Evolutionary conservation across 2,888 invertebrate species (phyloP).

Genomic region (Erannis defoliaria): DNA sequence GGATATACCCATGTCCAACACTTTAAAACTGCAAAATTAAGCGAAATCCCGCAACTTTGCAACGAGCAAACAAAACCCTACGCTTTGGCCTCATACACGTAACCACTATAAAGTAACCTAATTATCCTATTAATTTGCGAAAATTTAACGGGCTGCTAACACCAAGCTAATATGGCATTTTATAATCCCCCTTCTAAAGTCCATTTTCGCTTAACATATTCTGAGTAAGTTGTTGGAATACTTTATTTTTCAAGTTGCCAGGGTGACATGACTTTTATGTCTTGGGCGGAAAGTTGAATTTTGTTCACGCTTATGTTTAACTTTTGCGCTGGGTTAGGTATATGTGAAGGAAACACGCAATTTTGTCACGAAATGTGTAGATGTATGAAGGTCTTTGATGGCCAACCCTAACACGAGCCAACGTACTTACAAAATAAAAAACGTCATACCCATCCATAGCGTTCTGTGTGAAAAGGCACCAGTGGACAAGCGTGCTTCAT

Average conservation of each 20-base stretch:
- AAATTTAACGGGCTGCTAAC: conserved; percentile 40
- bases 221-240: conserved; percentile 1
- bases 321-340: conserved; percentile 44
- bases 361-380: conserved; percentile 54
- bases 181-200: neutral
- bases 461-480: no score
- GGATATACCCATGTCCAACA: no score
- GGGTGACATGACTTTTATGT: conserved; percentile 39
- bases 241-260: neutral
- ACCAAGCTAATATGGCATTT: conserved; percentile 6
- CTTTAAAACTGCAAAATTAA: conserved; percentile 1
- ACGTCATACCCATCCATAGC: no score
- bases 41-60: conserved; percentile 11
- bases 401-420: neutral
- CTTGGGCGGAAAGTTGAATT: conserved; percentile 15
- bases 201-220: conserved; percentile 9
- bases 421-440: neutral
- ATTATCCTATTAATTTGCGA: conserved; percentile 55
- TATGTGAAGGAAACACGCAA: conserved; percentile 57
- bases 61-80: conserved; percentile 17
- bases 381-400: conserved; percentile 25
- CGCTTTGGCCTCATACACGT: conserved; percentile 28
- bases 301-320: conserved; percentile 16
- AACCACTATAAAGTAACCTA: conserved; percentile 35
- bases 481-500: no score